These are phyloP conservation scores for Melanophora roralis DNA, from an alignment of 2,888 invertebrate species.

Conservation along the genomic window DNA sequence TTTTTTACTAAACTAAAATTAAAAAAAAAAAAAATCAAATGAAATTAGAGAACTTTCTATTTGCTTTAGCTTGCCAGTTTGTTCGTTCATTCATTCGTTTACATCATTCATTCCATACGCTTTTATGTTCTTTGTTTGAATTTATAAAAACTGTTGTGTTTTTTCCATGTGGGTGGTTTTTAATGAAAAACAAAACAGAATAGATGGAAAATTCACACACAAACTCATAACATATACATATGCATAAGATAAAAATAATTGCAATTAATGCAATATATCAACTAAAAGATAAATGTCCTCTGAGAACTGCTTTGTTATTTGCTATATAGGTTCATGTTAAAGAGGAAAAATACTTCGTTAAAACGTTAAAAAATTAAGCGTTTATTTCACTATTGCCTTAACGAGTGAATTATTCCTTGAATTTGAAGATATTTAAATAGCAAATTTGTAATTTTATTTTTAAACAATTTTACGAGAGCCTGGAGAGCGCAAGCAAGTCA, in stretches of 20 bases:
- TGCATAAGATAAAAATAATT: background rate
- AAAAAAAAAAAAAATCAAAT: conserved; percentile 16
- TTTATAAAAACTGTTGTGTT: conserved; percentile 38
- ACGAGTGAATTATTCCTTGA: too few relatives aligned
- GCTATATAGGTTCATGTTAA: too few relatives aligned
- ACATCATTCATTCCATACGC: conserved; percentile 1
- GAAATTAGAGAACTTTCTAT: conserved; percentile 10
- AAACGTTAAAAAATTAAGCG: too few relatives aligned
- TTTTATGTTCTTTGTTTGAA: conserved; percentile 42
- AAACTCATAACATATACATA: background rate
- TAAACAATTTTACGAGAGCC: too few relatives aligned
- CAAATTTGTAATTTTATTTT: too few relatives aligned
- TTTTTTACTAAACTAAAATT: conserved; percentile 12
- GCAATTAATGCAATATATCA: conserved; percentile 16
- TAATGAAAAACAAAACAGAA: conserved; percentile 51
- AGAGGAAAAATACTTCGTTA: too few relatives aligned
- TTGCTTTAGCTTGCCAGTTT: too few relatives aligned
- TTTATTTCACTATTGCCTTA: too few relatives aligned
- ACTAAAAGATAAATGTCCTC: background rate
- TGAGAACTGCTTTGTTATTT: background rate
- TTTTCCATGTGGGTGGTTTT: conserved; percentile 51
- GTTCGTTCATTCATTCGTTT: conserved; percentile 26
- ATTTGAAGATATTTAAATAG: too few relatives aligned
- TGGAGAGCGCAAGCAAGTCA: too few relatives aligned
- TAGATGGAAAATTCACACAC: background rate